phyloP scores from a whole-genome alignment of 2,888 invertebrate species.

The Exocentrus adspersus region DNA sequence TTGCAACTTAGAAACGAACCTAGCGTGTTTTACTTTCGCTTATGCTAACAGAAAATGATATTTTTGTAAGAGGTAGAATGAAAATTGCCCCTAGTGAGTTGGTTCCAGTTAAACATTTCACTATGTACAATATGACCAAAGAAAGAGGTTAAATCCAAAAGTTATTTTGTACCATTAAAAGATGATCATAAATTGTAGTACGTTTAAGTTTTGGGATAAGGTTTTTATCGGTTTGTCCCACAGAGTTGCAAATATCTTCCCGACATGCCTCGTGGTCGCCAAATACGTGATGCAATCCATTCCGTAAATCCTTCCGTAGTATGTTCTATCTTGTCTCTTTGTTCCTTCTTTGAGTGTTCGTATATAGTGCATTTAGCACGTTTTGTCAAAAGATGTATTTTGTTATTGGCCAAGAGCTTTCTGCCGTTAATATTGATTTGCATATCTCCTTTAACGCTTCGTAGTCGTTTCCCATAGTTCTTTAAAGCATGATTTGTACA shows the following conservation, averaged over 20 bases:
- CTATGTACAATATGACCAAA: too few relatives aligned
- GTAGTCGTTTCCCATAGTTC: slow-evolving; percentile 25
- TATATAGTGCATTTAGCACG: not conserved
- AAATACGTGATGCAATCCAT: not conserved
- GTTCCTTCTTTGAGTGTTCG: not conserved
- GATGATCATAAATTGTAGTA: not conserved
- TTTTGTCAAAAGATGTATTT: not conserved
- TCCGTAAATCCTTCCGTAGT: not conserved
- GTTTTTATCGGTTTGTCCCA: not conserved
- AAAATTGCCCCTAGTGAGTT: not conserved
- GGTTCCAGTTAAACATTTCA: too few relatives aligned
- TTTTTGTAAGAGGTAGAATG: not conserved
- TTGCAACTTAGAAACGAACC: too few relatives aligned
- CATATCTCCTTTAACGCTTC: slow-evolving; percentile 3
- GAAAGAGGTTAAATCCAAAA: not conserved
- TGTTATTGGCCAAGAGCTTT: not conserved
- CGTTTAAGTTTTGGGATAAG: not conserved
- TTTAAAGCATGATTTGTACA: slow-evolving; percentile 27
- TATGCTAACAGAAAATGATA: too few relatives aligned
- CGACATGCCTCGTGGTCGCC: not conserved
- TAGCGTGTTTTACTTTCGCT: too few relatives aligned
- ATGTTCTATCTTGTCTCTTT: not conserved
- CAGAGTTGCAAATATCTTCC: not conserved
- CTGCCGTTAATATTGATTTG: slow-evolving; percentile 1
- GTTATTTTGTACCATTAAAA: not conserved